Conservation (phyloP, 2,113 vertebrate species). For the Saccopteryx leptura region DNA sequence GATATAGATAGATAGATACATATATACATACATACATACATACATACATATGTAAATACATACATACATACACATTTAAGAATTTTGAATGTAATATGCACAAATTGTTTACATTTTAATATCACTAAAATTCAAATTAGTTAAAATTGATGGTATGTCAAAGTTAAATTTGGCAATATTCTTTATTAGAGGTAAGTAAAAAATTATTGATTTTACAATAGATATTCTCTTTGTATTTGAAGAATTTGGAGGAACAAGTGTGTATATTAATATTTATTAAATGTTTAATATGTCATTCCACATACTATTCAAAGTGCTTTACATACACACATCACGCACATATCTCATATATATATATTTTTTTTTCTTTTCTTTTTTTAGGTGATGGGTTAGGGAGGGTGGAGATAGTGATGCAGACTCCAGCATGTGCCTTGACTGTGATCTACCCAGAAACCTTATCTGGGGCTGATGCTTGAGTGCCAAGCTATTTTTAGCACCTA, state of each 20-base stretch:
- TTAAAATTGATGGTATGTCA: conserved; percentile 34
- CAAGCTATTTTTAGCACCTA: no score
- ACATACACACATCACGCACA: no score
- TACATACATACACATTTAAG: not conserved
- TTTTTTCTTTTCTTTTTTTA: no score
- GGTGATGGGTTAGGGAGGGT: no score
- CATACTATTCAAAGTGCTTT: not conserved
- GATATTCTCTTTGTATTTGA: not conserved
- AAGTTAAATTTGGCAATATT: conserved; percentile 36
- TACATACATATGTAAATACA: no score
- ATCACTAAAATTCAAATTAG: not conserved
- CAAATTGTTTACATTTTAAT: conserved; percentile 40
- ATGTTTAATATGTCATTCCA: not conserved
- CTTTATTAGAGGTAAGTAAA: conserved; percentile 17
- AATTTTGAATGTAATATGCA: not conserved
- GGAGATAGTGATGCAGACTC: no score
- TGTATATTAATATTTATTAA: not conserved
- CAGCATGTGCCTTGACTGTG: no score
- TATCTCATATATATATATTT: no score
- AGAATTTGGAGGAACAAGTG: not conserved
- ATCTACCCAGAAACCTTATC: no score
- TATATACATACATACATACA: not conserved
- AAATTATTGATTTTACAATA: not conserved
- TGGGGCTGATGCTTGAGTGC: no score
- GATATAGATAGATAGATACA: not conserved